Evolutionary conservation across 2,888 invertebrate species (phyloP), one percentile per base, ranked within the genome.

Genomic region (Xestia rhomboidea): DNA sequence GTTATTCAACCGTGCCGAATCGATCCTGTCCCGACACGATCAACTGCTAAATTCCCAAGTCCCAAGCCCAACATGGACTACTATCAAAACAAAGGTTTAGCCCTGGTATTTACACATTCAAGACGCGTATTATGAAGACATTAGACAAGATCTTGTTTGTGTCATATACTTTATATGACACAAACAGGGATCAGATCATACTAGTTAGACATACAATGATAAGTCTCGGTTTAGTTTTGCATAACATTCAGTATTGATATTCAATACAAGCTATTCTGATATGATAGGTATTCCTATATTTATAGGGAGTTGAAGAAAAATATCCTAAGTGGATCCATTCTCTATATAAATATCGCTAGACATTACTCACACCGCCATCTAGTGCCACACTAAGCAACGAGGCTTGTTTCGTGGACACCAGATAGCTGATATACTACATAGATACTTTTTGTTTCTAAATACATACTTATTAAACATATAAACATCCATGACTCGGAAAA

Each of bases 101-200:
- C 6, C 27, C 15, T 27, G 7, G 15, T 69, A 81, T 72, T 72
- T 63, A 63, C 30, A 27, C 8, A 38, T n/a, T 27, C 34, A 62
- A 64, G 60, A 24, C 30, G 15, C 21, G 3, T 62, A 62, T 51
- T 67, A 69, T 78, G 81, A 70, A 68, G 46, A 71, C 15, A 30
- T 44, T 30, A 54, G 21, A 69, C 46, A 46, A 71, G 73, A 57
- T 30, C 38, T 69, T 84, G 80, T 69, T 84, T 81, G 84, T 84
- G 73, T 84, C 73, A 81, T 79, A 38, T 38, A 38, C 2, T 38
- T 18, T 41, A 67, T 6, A 30, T 63, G 66, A 78, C 64, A 70
- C 69, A 82, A 82, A 60, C 79, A 72, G 46, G 44, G 57, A 21
- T 30, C 63, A n/a, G n/a, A 68, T 64, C 41, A 46, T 64, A 38